These are phyloP conservation scores for Mus caroli DNA, from an alignment of 2,797 vertebrate species.

Conservation along the genomic window DNA sequence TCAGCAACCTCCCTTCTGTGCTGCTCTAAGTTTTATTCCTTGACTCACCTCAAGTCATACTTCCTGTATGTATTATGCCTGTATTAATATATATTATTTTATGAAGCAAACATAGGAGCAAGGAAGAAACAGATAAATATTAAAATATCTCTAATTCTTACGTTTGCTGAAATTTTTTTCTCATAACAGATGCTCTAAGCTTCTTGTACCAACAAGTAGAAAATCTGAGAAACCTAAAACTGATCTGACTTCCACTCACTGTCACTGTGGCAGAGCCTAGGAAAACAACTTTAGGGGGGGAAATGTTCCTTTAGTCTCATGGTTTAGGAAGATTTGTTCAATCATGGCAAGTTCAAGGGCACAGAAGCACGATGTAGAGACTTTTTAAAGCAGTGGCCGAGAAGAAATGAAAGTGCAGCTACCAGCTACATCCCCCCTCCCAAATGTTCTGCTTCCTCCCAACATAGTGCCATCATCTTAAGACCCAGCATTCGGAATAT, in stretches of 20 bases:
- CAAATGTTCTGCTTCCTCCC: not conserved
- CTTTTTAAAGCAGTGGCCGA: not conserved
- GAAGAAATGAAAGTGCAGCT: not conserved
- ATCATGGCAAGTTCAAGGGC: not conserved
- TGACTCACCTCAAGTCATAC: not conserved
- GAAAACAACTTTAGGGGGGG: not conserved
- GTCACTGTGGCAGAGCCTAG: not conserved
- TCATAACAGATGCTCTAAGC: not conserved
- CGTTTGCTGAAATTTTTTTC: not conserved
- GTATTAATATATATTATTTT: not conserved
- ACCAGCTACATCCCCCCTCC: not conserved
- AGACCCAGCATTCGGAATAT: not conserved
- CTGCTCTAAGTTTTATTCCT: not conserved
- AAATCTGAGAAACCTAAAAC: not conserved
- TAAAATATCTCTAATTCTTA: constrained; percentile 43
- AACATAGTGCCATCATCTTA: not conserved
- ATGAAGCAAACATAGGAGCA: constrained; percentile 10
- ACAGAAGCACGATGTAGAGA: not conserved
- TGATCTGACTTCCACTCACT: not conserved
- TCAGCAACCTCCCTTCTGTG: not conserved
- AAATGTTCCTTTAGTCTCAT: no score
- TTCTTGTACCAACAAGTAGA: not conserved
- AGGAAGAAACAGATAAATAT: not conserved
- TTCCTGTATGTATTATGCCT: not conserved
- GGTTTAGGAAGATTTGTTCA: no score